phyloP scores from a whole-genome alignment of 2,113 vertebrate species.

The Turdus rufiventris region DNA sequence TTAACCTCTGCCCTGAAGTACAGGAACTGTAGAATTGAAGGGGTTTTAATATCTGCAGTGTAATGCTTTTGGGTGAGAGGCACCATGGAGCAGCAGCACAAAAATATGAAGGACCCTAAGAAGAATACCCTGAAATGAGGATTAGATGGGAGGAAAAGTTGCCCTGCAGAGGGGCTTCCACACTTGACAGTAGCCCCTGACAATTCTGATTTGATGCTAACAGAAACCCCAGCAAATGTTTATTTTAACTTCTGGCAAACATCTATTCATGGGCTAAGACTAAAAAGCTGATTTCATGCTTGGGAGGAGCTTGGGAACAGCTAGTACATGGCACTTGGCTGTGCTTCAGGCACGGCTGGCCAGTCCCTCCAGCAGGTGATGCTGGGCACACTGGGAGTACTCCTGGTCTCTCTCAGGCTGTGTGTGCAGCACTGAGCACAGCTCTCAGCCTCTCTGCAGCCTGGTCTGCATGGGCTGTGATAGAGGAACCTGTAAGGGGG shows the following conservation, averaged over 20 bases:
- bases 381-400: background rate
- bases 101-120: background rate
- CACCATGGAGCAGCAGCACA: background rate
- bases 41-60: background rate
- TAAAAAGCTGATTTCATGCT: constrained; percentile 1
- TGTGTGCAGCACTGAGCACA: background rate
- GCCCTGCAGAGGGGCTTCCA: background rate
- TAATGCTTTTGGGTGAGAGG: background rate
- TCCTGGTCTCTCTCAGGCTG: background rate
- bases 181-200: background rate
- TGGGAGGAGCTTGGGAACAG: constrained; percentile 19
- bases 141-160: background rate
- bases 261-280: background rate
- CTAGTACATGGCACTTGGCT: background rate
- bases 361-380: background rate
- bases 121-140: background rate
- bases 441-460: background rate
- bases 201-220: background rate
- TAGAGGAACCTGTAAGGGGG: background rate
- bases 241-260: constrained; percentile 7
- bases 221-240: background rate
- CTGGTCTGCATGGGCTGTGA: background rate
- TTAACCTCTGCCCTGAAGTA: background rate
- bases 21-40: background rate
- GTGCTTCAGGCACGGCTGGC: background rate